Evolutionary conservation across 2,888 invertebrate genomes (phyloP), one percentile per base, ranked within the genome.

Genomic region (Melanostoma scalare): DNA sequence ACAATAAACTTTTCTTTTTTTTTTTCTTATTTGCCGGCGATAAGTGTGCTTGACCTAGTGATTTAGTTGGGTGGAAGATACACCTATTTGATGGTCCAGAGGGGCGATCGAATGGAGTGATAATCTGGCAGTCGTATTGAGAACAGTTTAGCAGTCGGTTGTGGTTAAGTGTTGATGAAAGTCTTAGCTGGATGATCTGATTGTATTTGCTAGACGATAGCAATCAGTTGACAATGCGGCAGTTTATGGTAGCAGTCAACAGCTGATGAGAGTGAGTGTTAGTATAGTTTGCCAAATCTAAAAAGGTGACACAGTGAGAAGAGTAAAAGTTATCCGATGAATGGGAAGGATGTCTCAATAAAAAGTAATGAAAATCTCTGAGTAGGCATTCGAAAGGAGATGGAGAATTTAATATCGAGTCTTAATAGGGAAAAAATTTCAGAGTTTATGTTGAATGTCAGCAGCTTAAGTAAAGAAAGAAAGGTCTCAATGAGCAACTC

Each of bases 41-140:
- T 72, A 78, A 78, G 77, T 78, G 44, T 65, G 65, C 77, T 78
- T 78, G 77, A 78, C 77, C 77, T 77, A 71, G 50, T 58, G 77
- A 69, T 50, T 56, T 53, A 30, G 71, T 31, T 42, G 56, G 42
- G 10, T 50, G 63, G 35, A 40, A 58, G 56, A 63, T 63, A 50
- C 50, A n/a, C n/a, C 20, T 6, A 36, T 38, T 61, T 38, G 46
- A 46, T 65, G 44, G 65, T 72, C 81, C 72, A 55, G 35, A 48
- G 46, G 42, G 77, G 79, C 58, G 58, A 77, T 82, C 52, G 52
- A 68, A 68, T 52, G 6, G 67, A 63, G 77, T 73, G 81, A 77
- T 82, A 82, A 82, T 77, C 77, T 73, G 46, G 60, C 65, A 75
- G 52, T 79, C 74, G 31, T 53, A 55, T 79, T 68, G 73, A 61